Evolutionary conservation across 1,140 invertebrate species (phyloP).

Genomic region (Rhynchophorus ferrugineus): DNA sequence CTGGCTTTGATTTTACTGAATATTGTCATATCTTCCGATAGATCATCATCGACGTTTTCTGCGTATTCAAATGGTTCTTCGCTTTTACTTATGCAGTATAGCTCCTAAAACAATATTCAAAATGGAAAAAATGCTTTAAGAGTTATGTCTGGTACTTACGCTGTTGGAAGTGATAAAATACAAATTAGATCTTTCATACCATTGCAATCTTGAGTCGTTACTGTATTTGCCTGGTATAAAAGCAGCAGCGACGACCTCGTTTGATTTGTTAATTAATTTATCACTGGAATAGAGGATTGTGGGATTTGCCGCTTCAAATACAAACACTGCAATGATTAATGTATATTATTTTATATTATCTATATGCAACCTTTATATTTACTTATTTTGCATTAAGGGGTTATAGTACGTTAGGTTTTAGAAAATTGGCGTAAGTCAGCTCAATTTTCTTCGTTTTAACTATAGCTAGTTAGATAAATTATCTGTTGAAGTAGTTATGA

Average conservation of each 20-base stretch:
- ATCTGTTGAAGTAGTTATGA: not conserved
- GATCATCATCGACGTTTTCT: slow-evolving; percentile 9
- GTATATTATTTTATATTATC: no score
- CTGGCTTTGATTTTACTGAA: slow-evolving; percentile 26
- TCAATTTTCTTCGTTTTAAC: not conserved
- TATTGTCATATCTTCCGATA: slow-evolving; percentile 18
- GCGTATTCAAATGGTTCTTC: slow-evolving; percentile 16
- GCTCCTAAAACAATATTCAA: slow-evolving; percentile 26
- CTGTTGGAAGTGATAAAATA: slow-evolving; percentile 51
- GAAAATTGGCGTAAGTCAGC: no score
- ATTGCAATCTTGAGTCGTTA: slow-evolving; percentile 41
- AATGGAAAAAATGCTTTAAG: not conserved
- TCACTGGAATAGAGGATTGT: slow-evolving; percentile 46
- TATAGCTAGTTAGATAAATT: not conserved
- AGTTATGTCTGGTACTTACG: slow-evolving; percentile 42
- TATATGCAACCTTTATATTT: no score
- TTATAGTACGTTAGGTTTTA: no score
- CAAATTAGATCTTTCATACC: slow-evolving; percentile 52
- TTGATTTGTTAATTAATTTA: slow-evolving; percentile 42
- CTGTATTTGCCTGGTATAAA: slow-evolving; percentile 49
- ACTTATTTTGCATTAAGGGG: no score
- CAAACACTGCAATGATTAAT: slow-evolving; percentile 44
- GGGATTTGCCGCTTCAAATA: slow-evolving; percentile 52
- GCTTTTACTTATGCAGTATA: slow-evolving; percentile 29
- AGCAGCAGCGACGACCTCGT: slow-evolving; percentile 41